Evolutionary conservation across 2,797 vertebrate genomes (phyloP).

Genomic region (Gephyroberyx darwinii): DNA sequence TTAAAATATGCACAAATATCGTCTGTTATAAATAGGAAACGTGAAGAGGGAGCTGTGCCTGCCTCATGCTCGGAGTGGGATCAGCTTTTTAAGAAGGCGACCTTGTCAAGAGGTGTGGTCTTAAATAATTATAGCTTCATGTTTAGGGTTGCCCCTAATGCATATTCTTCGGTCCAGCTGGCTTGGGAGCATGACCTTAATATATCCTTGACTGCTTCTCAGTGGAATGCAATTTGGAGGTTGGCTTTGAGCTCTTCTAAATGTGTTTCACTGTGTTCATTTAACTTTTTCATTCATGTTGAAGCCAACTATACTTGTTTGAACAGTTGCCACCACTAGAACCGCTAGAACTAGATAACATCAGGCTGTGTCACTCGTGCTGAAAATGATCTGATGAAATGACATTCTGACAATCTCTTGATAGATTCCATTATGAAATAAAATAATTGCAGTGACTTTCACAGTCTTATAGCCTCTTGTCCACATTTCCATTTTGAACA

Average conservation of each 20-base stretch:
- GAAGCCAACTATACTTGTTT: constrained; percentile 8
- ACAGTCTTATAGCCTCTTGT: constrained; percentile 51
- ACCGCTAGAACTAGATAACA: constrained; percentile 31
- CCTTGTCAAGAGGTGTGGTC: no score
- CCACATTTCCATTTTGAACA: constrained; percentile 67
- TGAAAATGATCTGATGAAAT: constrained; percentile 45
- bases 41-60: constrained; percentile 1
- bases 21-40: background rate
- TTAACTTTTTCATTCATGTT: background rate
- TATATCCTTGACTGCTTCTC: no score
- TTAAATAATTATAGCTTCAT: no score
- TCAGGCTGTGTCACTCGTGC: constrained; percentile 55
- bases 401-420: constrained; percentile 54
- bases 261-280: no score
- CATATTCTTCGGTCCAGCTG: no score
- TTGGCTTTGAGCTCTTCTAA: no score
- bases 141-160: no score
- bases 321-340: no score
- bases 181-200: no score
- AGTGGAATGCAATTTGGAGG: no score
- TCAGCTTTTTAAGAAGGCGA: no score
- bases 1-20: constrained; percentile 3
- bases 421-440: constrained; percentile 55
- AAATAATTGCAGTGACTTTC: constrained; percentile 62
- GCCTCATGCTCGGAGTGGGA: constrained; percentile 5